A percentile compares a stretch with the other conserved stretches of the same genome.
phyloP scores from a whole-genome alignment of 2,888 invertebrate species.

The Andrena chrysosceles region DNA sequence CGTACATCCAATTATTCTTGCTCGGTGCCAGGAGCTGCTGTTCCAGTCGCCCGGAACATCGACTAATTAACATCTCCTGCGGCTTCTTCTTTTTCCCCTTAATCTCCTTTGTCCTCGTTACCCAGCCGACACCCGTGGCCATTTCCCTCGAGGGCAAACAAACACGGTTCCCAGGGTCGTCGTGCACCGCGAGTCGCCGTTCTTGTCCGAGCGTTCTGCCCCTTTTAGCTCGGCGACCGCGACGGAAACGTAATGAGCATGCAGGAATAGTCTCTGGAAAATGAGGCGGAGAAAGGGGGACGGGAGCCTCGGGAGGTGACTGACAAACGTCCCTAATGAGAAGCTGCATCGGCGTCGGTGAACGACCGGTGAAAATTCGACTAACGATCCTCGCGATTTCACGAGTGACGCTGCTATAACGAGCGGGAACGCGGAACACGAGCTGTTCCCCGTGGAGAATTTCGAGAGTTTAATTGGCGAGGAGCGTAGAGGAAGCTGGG shows the following conservation, averaged over 20 bases:
- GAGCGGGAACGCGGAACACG: slow-evolving; percentile 50
- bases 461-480: slow-evolving; percentile 29
- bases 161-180: slow-evolving; percentile 25
- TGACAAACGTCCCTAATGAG: slow-evolving; percentile 80
- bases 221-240: slow-evolving; percentile 54
- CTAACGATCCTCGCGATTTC: slow-evolving; percentile 58
- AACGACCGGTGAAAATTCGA: slow-evolving; percentile 53
- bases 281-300: slow-evolving; percentile 57
- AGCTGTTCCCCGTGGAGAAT: not conserved
- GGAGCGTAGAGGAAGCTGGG: not conserved
- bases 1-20: slow-evolving; percentile 6
- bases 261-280: slow-evolving; percentile 77
- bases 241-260: slow-evolving; percentile 66
- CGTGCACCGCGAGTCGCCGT: slow-evolving; percentile 44
- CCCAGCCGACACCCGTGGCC: slow-evolving; percentile 15
- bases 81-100: not conserved
- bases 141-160: slow-evolving; percentile 36
- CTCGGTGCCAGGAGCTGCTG: not conserved
- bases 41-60: not conserved
- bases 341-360: slow-evolving; percentile 36
- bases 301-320: slow-evolving; percentile 69
- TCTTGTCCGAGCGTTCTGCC: slow-evolving; percentile 29
- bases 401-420: slow-evolving; percentile 21
- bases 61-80: slow-evolving; percentile 21
- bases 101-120: slow-evolving; percentile 43